Evolutionary conservation across 2,797 vertebrate species (phyloP), one percentile per base, ranked within the genome.

Genomic region (Tragopan temminckii): DNA sequence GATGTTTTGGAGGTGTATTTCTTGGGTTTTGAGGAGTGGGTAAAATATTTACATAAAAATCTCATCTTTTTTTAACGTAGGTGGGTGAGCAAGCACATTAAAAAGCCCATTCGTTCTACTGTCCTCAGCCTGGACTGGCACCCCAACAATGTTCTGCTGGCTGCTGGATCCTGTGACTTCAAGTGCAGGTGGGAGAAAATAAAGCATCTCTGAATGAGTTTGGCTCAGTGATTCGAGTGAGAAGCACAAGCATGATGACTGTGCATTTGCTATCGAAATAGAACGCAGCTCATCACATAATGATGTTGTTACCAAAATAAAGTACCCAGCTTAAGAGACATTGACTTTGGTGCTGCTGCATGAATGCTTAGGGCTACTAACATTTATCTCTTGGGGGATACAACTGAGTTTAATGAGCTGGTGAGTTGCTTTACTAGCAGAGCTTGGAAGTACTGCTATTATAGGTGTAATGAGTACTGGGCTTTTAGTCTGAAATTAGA

Each of bases 41-140:
- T 74, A 10, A 58, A 77, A 53, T n/a, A 25, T 45, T 31, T 70
- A 11, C 15, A 8, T 57, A 27, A 24, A 50, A 43, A 24, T 11
- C 38, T 27, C 61, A 4, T 61, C 50, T 83, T 90, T 74, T 74
- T 8, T 55, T 85, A 17, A 70, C 87, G 68, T 52, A 99, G 99
- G 99, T 99, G 99, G 99, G 99, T 99, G 86, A 99, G 99, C 97
- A 99, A 99, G 97, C 99, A 99, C 97, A 99, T 99, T 96, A 99
- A 99, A 95, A 99, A 99, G 94, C 99, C 99, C 3, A 98, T 99
- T 91, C 99, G 99, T 93, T 99, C 99, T 93, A 99, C 99, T 42
- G 98, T 99, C 94, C 99, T 99, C 74, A 99, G 99, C 96, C 97
- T 99, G 96, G 99, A 99, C 97, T 99, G 99, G 99, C 99, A 99